These are phyloP conservation scores for Gnathonemus longibarbis DNA, from an alignment of 2,113 vertebrate genomes.

Conservation along the genomic window DNA sequence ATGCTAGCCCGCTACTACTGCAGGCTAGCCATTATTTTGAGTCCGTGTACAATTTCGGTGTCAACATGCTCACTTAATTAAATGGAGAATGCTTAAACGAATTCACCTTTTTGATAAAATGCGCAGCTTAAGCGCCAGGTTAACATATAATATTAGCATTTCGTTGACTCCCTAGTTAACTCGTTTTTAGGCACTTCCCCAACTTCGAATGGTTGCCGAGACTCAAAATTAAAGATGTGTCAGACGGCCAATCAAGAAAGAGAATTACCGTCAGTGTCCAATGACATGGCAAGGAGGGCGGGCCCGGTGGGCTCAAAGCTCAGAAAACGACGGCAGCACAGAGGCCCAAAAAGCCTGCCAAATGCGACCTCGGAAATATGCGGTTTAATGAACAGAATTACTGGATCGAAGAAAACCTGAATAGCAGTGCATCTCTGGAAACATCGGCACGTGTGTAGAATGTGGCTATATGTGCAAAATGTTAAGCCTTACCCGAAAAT, in stretches of 20 bases:
- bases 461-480: not conserved
- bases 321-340: slow-evolving; percentile 77
- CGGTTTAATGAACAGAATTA: not conserved
- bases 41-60: not conserved
- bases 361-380: slow-evolving; percentile 40
- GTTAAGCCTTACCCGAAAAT: slow-evolving; percentile 50
- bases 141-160: not conserved
- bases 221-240: slow-evolving; percentile 16
- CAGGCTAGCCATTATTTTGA: not conserved
- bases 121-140: not conserved
- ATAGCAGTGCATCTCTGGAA: not conserved
- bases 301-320: slow-evolving; percentile 22
- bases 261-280: slow-evolving; percentile 24
- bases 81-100: not conserved
- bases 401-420: not conserved
- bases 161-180: not conserved
- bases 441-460: not conserved
- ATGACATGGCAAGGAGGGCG: slow-evolving; percentile 28
- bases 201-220: slow-evolving; percentile 15
- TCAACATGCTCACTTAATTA: not conserved
- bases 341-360: slow-evolving; percentile 83
- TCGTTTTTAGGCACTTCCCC: slow-evolving; percentile 14
- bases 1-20: not conserved
- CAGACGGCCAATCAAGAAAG: slow-evolving; percentile 40
- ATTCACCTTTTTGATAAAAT: not conserved